These are phyloP conservation scores for Ennomos erosarius DNA, from an alignment of 2,888 invertebrate genomes.

Conservation along the genomic window DNA sequence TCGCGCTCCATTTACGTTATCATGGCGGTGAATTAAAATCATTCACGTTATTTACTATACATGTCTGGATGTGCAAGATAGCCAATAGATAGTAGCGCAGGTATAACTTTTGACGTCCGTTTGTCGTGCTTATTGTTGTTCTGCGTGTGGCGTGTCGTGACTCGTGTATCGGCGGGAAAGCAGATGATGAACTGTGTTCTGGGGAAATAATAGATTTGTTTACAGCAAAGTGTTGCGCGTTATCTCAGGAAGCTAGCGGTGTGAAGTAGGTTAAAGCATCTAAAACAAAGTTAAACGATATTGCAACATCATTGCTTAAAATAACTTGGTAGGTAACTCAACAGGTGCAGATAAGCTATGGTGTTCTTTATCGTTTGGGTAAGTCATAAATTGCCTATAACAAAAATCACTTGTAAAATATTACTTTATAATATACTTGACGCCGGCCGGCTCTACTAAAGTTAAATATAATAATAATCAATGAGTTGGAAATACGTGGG, in stretches of 20 bases:
- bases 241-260: slow-evolving; percentile 32
- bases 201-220: slow-evolving; percentile 37
- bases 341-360: no score
- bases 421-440: no score
- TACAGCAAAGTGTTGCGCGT: slow-evolving; percentile 21
- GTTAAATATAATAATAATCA: no score
- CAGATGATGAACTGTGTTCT: slow-evolving; percentile 24
- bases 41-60: slow-evolving; percentile 61
- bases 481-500: no score
- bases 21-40: slow-evolving; percentile 72
- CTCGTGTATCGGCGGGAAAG: slow-evolving; percentile 27
- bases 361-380: no score
- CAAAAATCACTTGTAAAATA: no score
- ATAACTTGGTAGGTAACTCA: slow-evolving; percentile 8
- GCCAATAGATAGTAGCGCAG: slow-evolving; percentile 47
- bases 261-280: slow-evolving; percentile 32
- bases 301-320: slow-evolving; percentile 28
- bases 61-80: slow-evolving; percentile 57
- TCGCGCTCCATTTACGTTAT: slow-evolving; percentile 81
- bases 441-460: no score
- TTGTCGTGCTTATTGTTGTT: slow-evolving; percentile 30
- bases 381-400: no score
- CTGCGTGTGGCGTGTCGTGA: slow-evolving; percentile 24
- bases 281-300: slow-evolving; percentile 21
- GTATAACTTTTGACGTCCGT: slow-evolving; percentile 24